A percentile compares a stretch with the other conserved stretches of the same genome.
These are phyloP conservation scores for Platichthys flesus DNA, from an alignment of 2,113 vertebrate genomes.

Conservation along the genomic window DNA sequence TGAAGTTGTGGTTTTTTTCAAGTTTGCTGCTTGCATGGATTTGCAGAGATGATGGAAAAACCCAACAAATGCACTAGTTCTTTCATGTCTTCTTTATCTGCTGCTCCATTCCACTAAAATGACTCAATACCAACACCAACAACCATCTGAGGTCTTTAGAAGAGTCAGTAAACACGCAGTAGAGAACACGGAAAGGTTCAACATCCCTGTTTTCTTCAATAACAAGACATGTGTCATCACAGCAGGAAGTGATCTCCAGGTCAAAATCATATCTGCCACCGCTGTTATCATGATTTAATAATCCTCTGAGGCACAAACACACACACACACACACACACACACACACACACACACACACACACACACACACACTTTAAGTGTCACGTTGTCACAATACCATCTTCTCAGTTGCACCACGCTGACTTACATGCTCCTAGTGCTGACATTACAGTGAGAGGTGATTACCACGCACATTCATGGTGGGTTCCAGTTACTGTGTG, in stretches of 20 bases:
- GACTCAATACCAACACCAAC: background rate
- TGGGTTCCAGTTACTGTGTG: slow-evolving; percentile 11
- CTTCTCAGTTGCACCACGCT: slow-evolving; percentile 5
- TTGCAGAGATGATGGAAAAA: background rate
- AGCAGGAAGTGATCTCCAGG: slow-evolving; percentile 12
- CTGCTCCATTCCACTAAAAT: slow-evolving; percentile 1
- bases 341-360: slow-evolving; percentile 41
- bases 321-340: slow-evolving; percentile 34
- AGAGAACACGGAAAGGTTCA: background rate
- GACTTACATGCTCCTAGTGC: slow-evolving; percentile 17
- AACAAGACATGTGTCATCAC: slow-evolving; percentile 15
- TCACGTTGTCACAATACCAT: background rate
- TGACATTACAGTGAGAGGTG: slow-evolving; percentile 20
- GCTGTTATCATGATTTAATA: slow-evolving; percentile 8
- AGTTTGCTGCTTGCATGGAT: background rate
- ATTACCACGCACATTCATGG: slow-evolving; percentile 26
- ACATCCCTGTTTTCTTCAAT: slow-evolving; percentile 16
- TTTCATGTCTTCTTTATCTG: slow-evolving; percentile 6
- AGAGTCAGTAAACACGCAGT: background rate
- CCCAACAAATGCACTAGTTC: background rate
- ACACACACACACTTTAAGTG: background rate
- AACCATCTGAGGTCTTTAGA: background rate
- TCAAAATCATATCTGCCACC: slow-evolving; percentile 7
- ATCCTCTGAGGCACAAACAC: slow-evolving; percentile 30
- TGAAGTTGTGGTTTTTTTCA: background rate